Base-by-base conservation (phyloP, 2,888 invertebrate species). In the Chironomus riparius region DNA sequence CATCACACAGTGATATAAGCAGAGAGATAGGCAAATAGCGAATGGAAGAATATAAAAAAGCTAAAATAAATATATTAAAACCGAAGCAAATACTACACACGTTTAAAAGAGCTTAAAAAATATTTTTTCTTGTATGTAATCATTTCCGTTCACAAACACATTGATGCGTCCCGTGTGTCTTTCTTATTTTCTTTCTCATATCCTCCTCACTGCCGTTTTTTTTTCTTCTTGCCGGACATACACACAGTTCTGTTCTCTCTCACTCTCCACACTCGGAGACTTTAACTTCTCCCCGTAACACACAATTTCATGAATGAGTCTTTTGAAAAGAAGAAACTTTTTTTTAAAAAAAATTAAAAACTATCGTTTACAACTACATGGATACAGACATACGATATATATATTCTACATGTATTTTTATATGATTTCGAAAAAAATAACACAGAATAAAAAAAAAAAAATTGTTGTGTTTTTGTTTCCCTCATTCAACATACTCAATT, bases 391-490 rank as follows among this genome's bases (percentile, higher is more conserved):
- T 28, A 24, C 12, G 70, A 71, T 71, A 71, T 71, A 12, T 71
- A 21, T 62, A 22, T 62, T 68, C n/a, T 47, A 47, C 68, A 68
- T 74, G 74, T 74, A 74, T 74, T 74, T 48, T 47, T 74, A 47
- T 72, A 72, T 74, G 48, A 21, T 62, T 62, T 65, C 22, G 38
- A 56, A 47, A 28, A 73, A 61, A 62, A 73, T 50, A 73, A 56
- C 21, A 65, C 65, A 73, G 72, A 74, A 74, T 68, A 74, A 74
- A 47, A 74, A 74, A 74, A 28, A 38, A 38, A 38, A 74, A 74
- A 74, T 74, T 74, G 74, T 74, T 74, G 74, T 72, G 61, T 74
- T 74, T 72, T 74, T 74, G 74, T 74, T 74, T 74, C 74, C 74
- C 74, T 38, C 74, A 74, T 74, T 74, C 74, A 74, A 68, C 74